A percentile compares a stretch with the other conserved stretches of the same genome.
Evolutionary conservation across 2,797 vertebrate genomes (phyloP).

Genomic region (Danio aesculapii): DNA sequence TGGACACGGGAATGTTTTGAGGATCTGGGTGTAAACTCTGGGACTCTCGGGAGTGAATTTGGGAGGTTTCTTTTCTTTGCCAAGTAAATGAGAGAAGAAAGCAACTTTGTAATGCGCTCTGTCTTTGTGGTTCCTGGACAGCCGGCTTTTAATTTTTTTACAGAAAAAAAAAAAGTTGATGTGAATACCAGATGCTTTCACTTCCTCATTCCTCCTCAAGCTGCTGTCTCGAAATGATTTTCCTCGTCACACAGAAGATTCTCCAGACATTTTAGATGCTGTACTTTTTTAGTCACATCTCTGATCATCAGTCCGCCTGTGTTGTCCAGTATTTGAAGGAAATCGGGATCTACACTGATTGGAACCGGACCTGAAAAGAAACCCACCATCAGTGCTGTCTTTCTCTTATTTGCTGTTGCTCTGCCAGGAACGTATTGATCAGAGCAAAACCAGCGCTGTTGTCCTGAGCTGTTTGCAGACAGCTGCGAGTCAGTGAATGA

Average conservation of each 20-base stretch:
- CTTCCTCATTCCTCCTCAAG: conserved; percentile 20
- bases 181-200: conserved; percentile 22
- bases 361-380: conserved; percentile 10
- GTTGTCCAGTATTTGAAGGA: not conserved
- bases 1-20: not conserved
- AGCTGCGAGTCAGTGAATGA: not conserved
- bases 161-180: not conserved
- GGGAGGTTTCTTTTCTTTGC: not conserved
- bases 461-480: conserved; percentile 29
- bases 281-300: not conserved
- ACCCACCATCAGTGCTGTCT: not conserved
- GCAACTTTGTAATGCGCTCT: not conserved
- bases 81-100: not conserved
- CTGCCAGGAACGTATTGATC: conserved; percentile 11
- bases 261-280: conserved; percentile 11
- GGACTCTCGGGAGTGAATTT: not conserved
- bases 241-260: not conserved
- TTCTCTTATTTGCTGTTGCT: not conserved
- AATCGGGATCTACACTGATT: not conserved
- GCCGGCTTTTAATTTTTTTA: not conserved
- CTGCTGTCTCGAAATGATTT: conserved; percentile 14
- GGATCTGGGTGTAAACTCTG: not conserved
- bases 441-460: conserved; percentile 17
- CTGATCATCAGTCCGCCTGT: not conserved
- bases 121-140: not conserved